These are phyloP conservation scores for Nomada ruficornis DNA, from an alignment of 2,888 invertebrate species.

Conservation along the genomic window DNA sequence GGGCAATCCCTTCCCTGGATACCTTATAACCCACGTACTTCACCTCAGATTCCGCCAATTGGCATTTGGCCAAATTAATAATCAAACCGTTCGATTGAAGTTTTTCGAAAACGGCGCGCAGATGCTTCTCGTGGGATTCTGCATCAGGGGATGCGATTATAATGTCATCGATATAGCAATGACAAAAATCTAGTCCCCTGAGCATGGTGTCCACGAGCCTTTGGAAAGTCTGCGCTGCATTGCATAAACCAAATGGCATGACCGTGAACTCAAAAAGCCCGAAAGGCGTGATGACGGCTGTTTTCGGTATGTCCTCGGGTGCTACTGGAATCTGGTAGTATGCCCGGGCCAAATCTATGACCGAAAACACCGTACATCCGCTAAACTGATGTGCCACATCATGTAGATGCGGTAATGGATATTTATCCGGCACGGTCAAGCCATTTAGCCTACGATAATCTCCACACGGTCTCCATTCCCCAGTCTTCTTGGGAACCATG, in stretches of 20 bases:
- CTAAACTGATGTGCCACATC: background rate
- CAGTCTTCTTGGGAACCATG: background rate
- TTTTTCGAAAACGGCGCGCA: background rate
- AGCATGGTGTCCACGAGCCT: background rate
- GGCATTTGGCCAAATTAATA: background rate
- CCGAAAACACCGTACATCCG: background rate
- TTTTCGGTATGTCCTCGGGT: background rate
- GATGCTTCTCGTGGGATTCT: background rate
- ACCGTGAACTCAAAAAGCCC: background rate
- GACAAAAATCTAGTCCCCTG: background rate
- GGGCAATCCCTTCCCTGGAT: background rate
- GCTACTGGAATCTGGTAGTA: background rate
- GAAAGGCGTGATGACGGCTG: background rate
- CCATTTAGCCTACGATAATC: background rate
- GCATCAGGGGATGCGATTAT: background rate
- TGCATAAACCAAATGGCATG: background rate
- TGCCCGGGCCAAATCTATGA: background rate
- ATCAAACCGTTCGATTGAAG: background rate
- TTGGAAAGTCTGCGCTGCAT: background rate
- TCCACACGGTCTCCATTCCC: constrained; percentile 13
- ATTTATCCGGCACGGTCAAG: background rate
- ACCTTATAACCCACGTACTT: constrained; percentile 10
- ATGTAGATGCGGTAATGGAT: background rate
- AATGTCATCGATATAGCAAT: background rate
- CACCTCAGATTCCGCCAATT: background rate